Percentiles rank a stretch among this genome's conserved stretches.
These are phyloP conservation scores for Thunnus thynnus DNA, from an alignment of 2,113 vertebrate genomes.

Conservation along the genomic window DNA sequence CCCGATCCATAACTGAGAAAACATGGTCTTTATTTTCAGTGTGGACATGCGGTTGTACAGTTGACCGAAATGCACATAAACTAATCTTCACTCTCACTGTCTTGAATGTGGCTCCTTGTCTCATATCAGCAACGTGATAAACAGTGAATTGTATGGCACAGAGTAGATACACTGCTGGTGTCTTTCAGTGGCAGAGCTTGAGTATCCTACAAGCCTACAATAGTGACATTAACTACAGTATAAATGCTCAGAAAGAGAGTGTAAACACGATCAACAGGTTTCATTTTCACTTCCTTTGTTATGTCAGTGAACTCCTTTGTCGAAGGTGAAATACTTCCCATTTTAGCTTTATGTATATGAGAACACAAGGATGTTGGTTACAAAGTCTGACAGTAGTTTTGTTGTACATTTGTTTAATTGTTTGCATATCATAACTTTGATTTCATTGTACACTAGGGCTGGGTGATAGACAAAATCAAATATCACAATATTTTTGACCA, in stretches of 20 bases:
- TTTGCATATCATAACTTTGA: no score
- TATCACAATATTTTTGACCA: no score
- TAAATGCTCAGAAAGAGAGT: slow-evolving; percentile 19
- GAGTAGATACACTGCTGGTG: neutral
- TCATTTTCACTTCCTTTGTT: slow-evolving; percentile 67
- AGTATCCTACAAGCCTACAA: neutral
- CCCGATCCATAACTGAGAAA: no score
- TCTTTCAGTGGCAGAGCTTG: neutral
- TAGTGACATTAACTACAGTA: neutral
- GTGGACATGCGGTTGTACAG: no score
- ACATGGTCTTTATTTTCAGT: no score
- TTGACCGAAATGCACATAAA: no score
- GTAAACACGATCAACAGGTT: slow-evolving; percentile 28
- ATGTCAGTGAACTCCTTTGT: slow-evolving; percentile 30
- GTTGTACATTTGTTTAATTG: neutral
- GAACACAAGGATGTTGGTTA: slow-evolving; percentile 9
- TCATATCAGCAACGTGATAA: no score
- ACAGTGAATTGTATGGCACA: no score
- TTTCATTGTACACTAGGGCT: no score
- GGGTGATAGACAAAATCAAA: no score
- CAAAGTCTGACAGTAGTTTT: neutral
- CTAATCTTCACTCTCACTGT: no score
- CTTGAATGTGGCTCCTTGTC: no score
- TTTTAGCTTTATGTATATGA: slow-evolving; percentile 22
- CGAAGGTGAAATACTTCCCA: slow-evolving; percentile 44